Conservation (phyloP, 2,888 invertebrate species). For the Unio delphinus region DNA sequence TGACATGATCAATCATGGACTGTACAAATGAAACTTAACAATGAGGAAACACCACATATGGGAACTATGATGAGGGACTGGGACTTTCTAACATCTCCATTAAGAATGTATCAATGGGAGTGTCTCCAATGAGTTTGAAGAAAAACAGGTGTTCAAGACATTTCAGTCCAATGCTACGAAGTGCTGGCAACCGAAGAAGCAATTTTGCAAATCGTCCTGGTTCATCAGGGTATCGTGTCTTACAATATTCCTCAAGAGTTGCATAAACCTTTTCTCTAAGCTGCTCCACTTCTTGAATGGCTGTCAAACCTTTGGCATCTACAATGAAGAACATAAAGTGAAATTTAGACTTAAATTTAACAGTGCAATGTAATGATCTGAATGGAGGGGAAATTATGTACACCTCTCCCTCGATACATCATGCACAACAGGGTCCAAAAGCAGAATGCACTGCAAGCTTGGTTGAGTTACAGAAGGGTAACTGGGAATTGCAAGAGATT, state of each 20-base stretch:
- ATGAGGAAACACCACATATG: too few relatives aligned
- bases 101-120: constrained; percentile 84
- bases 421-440: too few relatives aligned
- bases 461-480: too few relatives aligned
- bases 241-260: constrained; percentile 94
- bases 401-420: too few relatives aligned
- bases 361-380: too few relatives aligned
- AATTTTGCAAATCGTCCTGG: constrained; percentile 96
- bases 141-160: constrained; percentile 95
- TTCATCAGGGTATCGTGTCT: constrained; percentile 88
- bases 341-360: not conserved
- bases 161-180: constrained; percentile 78
- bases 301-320: constrained; percentile 91
- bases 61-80: constrained; percentile 36
- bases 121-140: constrained; percentile 91
- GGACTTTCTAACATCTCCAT: constrained; percentile 69
- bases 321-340: constrained; percentile 37
- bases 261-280: constrained; percentile 95
- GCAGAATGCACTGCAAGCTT: too few relatives aligned
- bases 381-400: too few relatives aligned
- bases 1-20: too few relatives aligned
- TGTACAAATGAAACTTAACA: too few relatives aligned
- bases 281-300: constrained; percentile 74
- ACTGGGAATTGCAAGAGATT: too few relatives aligned
- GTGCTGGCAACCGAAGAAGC: constrained; percentile 74